A percentile compares a stretch with the other conserved stretches of the same genome.
Evolutionary conservation across 1,140 invertebrate genomes (phyloP).

Genomic region (Pissodes strobi): DNA sequence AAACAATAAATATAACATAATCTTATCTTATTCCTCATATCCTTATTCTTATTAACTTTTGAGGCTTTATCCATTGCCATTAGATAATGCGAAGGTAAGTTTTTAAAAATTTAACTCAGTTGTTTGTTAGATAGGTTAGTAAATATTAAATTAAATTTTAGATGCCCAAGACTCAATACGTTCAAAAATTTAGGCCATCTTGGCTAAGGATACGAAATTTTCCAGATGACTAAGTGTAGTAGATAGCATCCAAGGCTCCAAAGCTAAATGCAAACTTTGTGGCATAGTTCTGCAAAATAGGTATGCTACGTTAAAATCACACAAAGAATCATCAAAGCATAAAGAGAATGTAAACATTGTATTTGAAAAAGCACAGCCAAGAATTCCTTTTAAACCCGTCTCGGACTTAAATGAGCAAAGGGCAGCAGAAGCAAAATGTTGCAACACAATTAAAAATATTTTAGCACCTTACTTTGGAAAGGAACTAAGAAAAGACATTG

Average conservation of each 20-base stretch:
- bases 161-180: neutral
- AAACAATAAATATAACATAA: too few relatives aligned
- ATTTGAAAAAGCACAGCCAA: neutral
- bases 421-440: neutral
- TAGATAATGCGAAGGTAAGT: too few relatives aligned
- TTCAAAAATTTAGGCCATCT: too few relatives aligned
- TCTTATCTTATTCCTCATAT: too few relatives aligned
- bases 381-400: neutral
- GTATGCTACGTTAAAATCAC: neutral
- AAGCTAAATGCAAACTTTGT: neutral
- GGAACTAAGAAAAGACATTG: neutral
- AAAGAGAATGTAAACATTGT: neutral
- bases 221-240: neutral
- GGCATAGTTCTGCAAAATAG: neutral
- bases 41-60: too few relatives aligned
- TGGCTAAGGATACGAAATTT: neutral
- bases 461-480: neutral
- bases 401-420: too few relatives aligned
- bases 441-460: neutral
- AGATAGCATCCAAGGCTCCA: neutral
- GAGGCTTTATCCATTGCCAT: too few relatives aligned
- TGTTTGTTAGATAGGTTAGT: too few relatives aligned
- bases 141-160: too few relatives aligned
- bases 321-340: neutral
- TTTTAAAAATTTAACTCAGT: too few relatives aligned